Conservation (phyloP, 2,113 vertebrate genomes). For the Corvus cornix region DNA sequence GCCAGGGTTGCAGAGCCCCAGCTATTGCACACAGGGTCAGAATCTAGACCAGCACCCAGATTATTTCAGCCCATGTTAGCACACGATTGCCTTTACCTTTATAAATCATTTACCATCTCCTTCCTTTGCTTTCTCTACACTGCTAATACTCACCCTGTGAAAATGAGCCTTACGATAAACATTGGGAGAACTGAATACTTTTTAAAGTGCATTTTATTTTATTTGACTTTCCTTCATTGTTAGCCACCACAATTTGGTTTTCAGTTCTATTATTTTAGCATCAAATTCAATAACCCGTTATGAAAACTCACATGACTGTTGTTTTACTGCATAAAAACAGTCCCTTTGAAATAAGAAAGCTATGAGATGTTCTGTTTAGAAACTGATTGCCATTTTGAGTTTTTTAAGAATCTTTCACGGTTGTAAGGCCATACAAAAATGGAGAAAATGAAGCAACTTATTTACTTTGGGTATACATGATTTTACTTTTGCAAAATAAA, state of each 20-base stretch:
- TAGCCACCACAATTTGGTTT: background rate
- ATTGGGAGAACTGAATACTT: background rate
- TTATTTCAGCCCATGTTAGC: background rate
- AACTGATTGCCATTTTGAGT: background rate
- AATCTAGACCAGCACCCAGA: background rate
- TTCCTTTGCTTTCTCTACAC: background rate
- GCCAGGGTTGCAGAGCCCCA: background rate
- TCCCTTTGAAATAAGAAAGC: background rate
- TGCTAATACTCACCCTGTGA: background rate
- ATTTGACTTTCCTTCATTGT: background rate
- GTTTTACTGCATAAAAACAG: background rate
- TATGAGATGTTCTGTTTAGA: background rate
- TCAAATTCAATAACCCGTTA: background rate
- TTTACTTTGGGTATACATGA: background rate
- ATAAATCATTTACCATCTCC: background rate
- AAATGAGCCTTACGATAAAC: background rate
- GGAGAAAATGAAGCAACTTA: background rate
- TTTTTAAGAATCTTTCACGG: background rate
- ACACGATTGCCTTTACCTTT: background rate
- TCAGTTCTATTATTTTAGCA: background rate
- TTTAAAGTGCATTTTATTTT: background rate
- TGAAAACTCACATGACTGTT: background rate
- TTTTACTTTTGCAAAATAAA: background rate
- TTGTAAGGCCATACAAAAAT: background rate
- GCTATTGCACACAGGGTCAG: rapidly evolving